These are phyloP conservation scores for Folsomia candida DNA, from an alignment of 2,888 invertebrate genomes.

Conservation along the genomic window DNA sequence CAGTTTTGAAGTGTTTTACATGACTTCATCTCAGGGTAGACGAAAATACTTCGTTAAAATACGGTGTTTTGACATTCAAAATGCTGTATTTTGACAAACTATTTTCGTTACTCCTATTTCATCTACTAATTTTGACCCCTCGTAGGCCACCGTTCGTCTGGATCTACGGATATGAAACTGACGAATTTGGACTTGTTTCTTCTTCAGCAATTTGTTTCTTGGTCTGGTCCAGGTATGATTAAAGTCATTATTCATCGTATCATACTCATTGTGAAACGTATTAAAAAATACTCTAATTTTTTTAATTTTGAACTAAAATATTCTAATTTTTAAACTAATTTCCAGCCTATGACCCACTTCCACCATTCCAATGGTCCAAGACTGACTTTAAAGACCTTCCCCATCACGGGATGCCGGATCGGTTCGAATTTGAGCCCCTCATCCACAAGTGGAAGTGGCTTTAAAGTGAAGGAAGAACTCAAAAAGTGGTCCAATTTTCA, in stretches of 20 bases:
- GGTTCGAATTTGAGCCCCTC: conserved; percentile 68
- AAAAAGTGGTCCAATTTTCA: no score
- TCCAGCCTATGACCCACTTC: conserved; percentile 61
- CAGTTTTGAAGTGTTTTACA: no score
- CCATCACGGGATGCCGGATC: conserved; percentile 72
- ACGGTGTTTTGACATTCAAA: background rate
- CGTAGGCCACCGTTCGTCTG: conserved; percentile 65
- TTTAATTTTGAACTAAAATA: no score
- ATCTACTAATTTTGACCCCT: background rate
- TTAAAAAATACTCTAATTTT: no score
- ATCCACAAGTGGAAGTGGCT: conserved; percentile 63
- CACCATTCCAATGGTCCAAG: conserved; percentile 75
- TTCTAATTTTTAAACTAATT: no score
- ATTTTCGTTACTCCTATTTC: no score
- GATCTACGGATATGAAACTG: conserved; percentile 65
- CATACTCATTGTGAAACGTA: background rate
- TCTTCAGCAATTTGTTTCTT: conserved; percentile 47
- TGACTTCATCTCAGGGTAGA: no score
- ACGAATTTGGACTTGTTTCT: conserved; percentile 45
- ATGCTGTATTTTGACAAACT: no score
- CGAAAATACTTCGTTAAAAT: background rate
- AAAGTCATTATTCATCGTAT: no score
- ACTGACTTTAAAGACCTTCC: conserved; percentile 63
- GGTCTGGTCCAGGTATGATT: conserved; percentile 24
- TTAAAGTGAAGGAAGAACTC: no score